Base-by-base conservation (phyloP, 2,888 invertebrate genomes). In the Gandaritis pyraliata region DNA sequence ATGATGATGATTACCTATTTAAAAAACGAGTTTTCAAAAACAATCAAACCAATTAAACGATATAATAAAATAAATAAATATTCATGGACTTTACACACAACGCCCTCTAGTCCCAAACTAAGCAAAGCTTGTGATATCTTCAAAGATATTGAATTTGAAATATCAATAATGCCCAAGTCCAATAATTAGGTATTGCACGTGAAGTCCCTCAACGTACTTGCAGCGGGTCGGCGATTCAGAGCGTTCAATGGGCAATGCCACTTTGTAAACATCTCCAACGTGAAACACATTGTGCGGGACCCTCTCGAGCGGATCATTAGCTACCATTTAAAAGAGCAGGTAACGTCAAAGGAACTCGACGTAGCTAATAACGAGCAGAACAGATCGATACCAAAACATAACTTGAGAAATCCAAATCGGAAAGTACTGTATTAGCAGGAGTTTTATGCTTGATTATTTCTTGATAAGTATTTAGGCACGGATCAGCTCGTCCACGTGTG, bases 341-440 rank as follows among this genome's bases (percentile, higher is more conserved):
- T 45, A 45, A 41, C 41, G 33, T 48, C 53, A 59, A 59, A 59
- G 52, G 58, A 33, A 50, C 51, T 39, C 45, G 57, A 23, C 36
- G 45, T 43, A n/a, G n/a, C n/a, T n/a, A 50, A 51, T 38, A 51
- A 50, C 46, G 46, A 51, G 36, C 29, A 30, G n/a, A 46, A 18
- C 30, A 16, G 23, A 39, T 52, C 46, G 30, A 58, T 45, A 50
- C 1, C 33, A 8, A 16, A 43, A 11, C 10, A 33, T 23, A n/a
- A 29, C 4, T 29, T 6, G 29, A 29, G 4, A 29, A 29, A 29
- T 29, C 29, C 29, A 4, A 29, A 29, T 29, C 6, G 8, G 1
- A 8, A 33, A 33, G 33, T 33, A 8, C 33, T 0, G 10, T 6
- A 33, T 33, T 33, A 33, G 33, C 33, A 10, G 10, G 8, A 33